Conservation (phyloP, 2,797 vertebrate species). For the Crenuchus spilurus region DNA sequence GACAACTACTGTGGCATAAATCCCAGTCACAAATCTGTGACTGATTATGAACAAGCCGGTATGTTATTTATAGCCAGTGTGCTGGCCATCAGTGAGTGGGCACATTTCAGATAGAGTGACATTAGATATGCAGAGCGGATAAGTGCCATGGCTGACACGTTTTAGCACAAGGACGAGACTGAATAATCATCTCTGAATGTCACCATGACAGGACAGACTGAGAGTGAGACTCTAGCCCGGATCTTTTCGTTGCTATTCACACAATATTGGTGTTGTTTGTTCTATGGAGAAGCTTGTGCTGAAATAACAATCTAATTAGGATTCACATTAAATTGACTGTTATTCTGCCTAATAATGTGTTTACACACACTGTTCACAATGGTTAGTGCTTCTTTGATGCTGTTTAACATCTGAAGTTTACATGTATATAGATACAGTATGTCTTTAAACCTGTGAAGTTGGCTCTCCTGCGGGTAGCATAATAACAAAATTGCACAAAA, state of each 20-base stretch:
- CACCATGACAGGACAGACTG: constrained; percentile 10
- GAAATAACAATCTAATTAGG: not conserved
- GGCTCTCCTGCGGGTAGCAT: too few species aligned
- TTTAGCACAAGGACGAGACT: constrained; percentile 1
- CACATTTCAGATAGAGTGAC: constrained; percentile 56
- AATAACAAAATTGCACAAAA: too few species aligned
- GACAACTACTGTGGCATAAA: not conserved
- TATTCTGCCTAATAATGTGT: not conserved
- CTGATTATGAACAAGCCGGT: constrained; percentile 1
- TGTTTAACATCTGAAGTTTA: too few species aligned
- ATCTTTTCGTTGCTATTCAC: not conserved
- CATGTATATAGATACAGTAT: too few species aligned
- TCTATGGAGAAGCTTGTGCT: not conserved
- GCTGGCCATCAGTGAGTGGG: constrained; percentile 46
- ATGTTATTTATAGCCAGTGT: constrained; percentile 10
- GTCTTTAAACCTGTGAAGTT: too few species aligned
- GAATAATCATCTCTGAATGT: constrained; percentile 47
- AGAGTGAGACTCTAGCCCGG: constrained; percentile 1
- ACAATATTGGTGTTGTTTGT: not conserved
- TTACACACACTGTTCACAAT: too few species aligned
- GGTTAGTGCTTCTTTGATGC: too few species aligned
- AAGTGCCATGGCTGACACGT: constrained; percentile 34
- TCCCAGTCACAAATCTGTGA: not conserved
- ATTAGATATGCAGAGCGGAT: constrained; percentile 50
- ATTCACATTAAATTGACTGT: not conserved